A percentile compares a stretch with the other conserved stretches of the same genome.
Evolutionary conservation across 2,888 invertebrate genomes (phyloP).

Genomic region (Ethmia dodecea): DNA sequence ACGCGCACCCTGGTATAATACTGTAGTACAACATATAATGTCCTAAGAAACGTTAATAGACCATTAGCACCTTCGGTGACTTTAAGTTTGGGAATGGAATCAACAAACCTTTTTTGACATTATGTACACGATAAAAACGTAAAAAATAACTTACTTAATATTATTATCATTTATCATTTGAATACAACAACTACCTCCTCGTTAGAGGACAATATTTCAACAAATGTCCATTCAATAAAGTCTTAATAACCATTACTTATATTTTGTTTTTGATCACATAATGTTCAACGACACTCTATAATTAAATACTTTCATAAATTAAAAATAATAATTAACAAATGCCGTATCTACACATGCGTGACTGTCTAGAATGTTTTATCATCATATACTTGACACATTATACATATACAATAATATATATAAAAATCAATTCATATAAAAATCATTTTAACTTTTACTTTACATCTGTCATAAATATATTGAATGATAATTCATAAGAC

Average conservation of each 20-base stretch:
- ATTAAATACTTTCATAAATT: conserved; percentile 58
- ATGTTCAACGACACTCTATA: conserved; percentile 73
- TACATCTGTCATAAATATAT: conserved; percentile 54
- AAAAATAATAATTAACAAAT: conserved; percentile 56
- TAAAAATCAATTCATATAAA: conserved; percentile 71
- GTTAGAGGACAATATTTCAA: conserved; percentile 71
- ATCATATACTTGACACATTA: conserved; percentile 53
- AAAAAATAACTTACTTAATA: conserved; percentile 78
- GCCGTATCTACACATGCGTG: conserved; percentile 46
- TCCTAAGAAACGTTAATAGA: conserved; percentile 71
- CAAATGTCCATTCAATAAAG: conserved; percentile 74
- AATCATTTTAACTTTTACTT: conserved; percentile 69
- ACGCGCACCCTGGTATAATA: too few relatives aligned
- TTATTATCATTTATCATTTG: conserved; percentile 74
- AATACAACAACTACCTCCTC: conserved; percentile 76
- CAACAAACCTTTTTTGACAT: conserved; percentile 61
- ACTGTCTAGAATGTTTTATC: conserved; percentile 42
- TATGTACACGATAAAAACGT: conserved; percentile 77
- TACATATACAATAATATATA: conserved; percentile 62
- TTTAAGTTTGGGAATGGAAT: conserved; percentile 65
- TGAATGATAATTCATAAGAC: conserved; percentile 70
- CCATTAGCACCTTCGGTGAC: conserved; percentile 74
- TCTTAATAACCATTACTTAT: conserved; percentile 69
- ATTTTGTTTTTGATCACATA: conserved; percentile 70
- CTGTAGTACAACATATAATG: conserved; percentile 41